Conservation (phyloP, 2,797 vertebrate genomes). For the Ceryle rudis region DNA sequence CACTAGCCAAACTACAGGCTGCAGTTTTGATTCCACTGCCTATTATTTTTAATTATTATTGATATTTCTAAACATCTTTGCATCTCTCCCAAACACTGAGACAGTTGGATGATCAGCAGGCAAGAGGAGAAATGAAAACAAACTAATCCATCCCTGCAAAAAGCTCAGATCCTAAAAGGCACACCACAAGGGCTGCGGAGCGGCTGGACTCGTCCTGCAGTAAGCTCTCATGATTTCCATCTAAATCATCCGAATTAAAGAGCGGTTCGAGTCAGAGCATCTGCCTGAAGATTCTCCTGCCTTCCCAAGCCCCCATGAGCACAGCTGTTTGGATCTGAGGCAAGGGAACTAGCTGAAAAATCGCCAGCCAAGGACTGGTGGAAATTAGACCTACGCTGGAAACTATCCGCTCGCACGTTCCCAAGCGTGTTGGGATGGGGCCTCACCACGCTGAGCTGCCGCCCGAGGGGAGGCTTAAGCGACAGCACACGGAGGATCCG, state of each 20-base stretch:
- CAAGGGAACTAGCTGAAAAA: background rate
- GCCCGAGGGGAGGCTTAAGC: rapidly evolving
- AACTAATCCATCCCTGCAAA: background rate
- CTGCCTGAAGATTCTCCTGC: constrained; percentile 1
- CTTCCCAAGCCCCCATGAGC: background rate
- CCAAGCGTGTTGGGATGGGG: rapidly evolving
- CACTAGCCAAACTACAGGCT: background rate
- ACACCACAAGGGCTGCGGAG: background rate
- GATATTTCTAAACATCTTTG: background rate
- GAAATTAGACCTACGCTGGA: background rate
- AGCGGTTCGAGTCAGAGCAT: background rate
- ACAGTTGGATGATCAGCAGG: constrained; percentile 37
- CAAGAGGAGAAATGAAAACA: constrained; percentile 26
- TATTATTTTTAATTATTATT: constrained; percentile 20
- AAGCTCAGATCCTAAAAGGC: background rate
- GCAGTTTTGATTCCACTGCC: background rate
- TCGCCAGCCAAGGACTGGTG: background rate
- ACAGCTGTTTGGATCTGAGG: background rate
- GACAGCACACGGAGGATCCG: rapidly evolving
- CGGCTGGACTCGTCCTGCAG: background rate
- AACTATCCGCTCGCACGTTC: rapidly evolving
- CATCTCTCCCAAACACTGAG: constrained; percentile 28
- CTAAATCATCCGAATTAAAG: constrained; percentile 36
- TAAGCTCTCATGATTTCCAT: background rate
- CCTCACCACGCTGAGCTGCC: rapidly evolving